Conservation (phyloP, 2,113 vertebrate genomes). For the Typhlomys cinereus region DNA sequence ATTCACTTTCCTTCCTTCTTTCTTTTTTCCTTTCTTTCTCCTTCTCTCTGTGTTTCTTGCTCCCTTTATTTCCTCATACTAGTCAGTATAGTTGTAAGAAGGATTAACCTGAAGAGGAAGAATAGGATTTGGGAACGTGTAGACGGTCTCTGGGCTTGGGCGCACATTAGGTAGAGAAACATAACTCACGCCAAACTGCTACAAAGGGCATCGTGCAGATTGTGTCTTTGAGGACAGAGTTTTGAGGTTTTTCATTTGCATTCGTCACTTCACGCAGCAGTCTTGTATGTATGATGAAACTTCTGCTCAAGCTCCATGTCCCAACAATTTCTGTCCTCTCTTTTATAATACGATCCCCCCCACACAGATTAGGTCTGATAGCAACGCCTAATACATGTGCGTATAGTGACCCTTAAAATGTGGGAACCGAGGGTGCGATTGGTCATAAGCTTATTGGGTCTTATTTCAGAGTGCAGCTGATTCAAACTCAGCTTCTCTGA, state of each 20-base stretch:
- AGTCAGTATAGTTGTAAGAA: not conserved
- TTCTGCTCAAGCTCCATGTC: not conserved
- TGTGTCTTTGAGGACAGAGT: not conserved
- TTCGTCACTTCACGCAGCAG: not conserved
- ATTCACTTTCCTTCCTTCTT: not conserved
- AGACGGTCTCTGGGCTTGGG: not conserved
- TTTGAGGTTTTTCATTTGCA: not conserved
- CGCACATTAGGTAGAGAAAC: not conserved
- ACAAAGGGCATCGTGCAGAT: not conserved
- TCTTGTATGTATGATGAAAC: not conserved
- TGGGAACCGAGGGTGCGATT: not conserved
- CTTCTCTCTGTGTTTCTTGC: not conserved
- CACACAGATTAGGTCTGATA: not conserved
- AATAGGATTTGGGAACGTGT: not conserved
- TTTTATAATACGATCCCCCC: not conserved
- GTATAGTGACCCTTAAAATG: not conserved
- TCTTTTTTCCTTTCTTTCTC: too few species aligned
- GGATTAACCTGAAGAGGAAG: not conserved
- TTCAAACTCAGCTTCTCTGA: not conserved
- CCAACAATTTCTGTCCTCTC: not conserved
- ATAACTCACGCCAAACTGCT: not conserved
- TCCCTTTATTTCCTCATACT: not conserved
- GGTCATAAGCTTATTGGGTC: conserved; percentile 27
- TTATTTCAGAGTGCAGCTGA: conserved; percentile 2
- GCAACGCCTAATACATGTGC: rapidly evolving